These are phyloP conservation scores for Ruditapes philippinarum DNA, from an alignment of 1,140 invertebrate genomes.

Conservation along the genomic window DNA sequence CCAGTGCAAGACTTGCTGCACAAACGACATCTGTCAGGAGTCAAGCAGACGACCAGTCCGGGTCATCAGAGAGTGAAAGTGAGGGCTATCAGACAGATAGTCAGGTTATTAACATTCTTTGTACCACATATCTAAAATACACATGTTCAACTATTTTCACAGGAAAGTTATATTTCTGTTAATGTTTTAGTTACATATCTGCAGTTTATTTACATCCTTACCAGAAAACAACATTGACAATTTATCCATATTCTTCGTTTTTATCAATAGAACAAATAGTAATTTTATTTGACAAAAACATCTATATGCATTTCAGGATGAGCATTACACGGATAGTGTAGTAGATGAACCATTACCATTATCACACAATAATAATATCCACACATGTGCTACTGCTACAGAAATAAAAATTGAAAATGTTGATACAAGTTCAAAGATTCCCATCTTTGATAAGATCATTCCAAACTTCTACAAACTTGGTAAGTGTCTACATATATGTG, in stretches of 20 bases:
- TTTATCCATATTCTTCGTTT: too few relatives aligned
- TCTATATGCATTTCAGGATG: constrained; percentile 8
- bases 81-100: not conserved
- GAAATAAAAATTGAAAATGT: not conserved
- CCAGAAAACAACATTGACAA: too few relatives aligned
- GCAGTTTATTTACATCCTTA: too few relatives aligned
- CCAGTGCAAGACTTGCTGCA: not conserved
- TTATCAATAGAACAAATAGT: too few relatives aligned
- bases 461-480: not conserved
- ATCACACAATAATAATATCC: too few relatives aligned
- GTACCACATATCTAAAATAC: too few relatives aligned
- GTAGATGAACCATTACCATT: not conserved
- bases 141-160: too few relatives aligned
- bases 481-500: too few relatives aligned
- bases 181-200: too few relatives aligned
- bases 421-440: not conserved
- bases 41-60: not conserved
- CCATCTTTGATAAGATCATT: constrained; percentile 32
- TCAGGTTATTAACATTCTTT: not conserved
- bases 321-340: not conserved
- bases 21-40: not conserved
- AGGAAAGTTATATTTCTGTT: too few relatives aligned
- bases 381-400: not conserved
- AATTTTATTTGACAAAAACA: too few relatives aligned
- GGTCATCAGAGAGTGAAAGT: not conserved